Base-by-base conservation (phyloP, 2,888 invertebrate species). In the Leptodirus hochenwartii region DNA sequence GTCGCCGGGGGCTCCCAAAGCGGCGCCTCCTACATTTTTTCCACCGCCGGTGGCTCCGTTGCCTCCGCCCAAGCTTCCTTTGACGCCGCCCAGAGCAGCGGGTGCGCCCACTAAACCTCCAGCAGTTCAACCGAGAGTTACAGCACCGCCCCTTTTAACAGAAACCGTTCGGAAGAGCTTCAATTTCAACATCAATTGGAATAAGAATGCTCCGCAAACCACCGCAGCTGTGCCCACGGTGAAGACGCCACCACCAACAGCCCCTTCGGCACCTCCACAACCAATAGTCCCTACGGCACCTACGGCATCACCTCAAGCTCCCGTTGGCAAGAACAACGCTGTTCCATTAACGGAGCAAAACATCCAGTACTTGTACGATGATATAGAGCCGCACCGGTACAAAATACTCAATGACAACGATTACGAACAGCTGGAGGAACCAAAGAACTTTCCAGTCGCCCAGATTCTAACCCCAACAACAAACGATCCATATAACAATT, bases 101-200 rank as follows among this genome's bases (percentile, higher is more conserved):
- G 27, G 32, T 23, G 17, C 32, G 15, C 27, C 30, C 22, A 23
- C 16, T 5, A 14, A 27, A 8, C 33, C 30, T 6, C 29, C 28
- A 5, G 14, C 27, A 25, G 20, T 25, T 12, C 25, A 25, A 11
- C 35, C 39, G 13, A 20, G 32, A 30, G 32, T 36, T 15, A 34
- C 37, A 11, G 29, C 37, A 13, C 44, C 50, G 9, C 45, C 45
- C 4, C 35, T 48, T n/a, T 34, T 51, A 14, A 47, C 50, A 9
- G 53, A 54, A 39, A 47, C 49, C 16, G 44, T 54, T 3, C 39
- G 49, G 23, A 50, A 53, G 41, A 46, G 49, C 9, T 54, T 56
- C 33, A 54, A 50, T 38, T 37, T 56, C 6, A 51, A 50, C 25
- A 46, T 56, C 27, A 53, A 53, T 35, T 54, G 52, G 50, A 47